Evolutionary conservation across 2,113 vertebrate species (phyloP).

Genomic region (Hemichromis elongatus): DNA sequence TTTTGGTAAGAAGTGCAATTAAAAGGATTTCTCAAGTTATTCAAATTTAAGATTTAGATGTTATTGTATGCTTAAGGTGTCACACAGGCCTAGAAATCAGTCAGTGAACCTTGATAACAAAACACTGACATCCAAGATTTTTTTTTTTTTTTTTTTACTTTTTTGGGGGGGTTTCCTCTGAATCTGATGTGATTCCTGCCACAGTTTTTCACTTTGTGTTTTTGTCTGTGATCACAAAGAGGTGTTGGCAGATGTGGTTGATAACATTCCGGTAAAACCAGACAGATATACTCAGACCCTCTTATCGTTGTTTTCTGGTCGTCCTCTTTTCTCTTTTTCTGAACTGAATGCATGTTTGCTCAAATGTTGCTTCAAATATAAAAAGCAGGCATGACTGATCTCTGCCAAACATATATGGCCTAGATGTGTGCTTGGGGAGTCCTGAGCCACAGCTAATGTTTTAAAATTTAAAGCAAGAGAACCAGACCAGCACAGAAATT

Average conservation of each 20-base stretch:
- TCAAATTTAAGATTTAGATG: not conserved
- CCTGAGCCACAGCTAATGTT: not conserved
- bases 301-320: not conserved
- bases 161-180: accelerated
- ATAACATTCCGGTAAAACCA: not conserved
- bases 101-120: not conserved
- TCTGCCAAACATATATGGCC: not conserved
- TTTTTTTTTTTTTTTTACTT: accelerated
- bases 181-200: not conserved
- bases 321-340: not conserved
- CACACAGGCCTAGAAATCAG: accelerated
- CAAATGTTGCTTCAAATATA: not conserved
- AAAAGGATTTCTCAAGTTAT: not conserved
- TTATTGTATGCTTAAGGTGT: not conserved
- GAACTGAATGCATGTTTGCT: not conserved
- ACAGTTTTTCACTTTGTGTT: not conserved
- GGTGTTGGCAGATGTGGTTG: not conserved
- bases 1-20: not conserved
- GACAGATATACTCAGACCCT: not conserved
- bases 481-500: not conserved
- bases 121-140: accelerated
- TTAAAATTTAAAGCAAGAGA: not conserved
- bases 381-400: not conserved
- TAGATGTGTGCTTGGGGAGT: not conserved
- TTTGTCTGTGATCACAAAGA: not conserved